Percentiles rank a stretch among this genome's conserved stretches.
Conservation (phyloP, 1,140 invertebrate genomes). For the Macrobrachium rosenbergii region DNA sequence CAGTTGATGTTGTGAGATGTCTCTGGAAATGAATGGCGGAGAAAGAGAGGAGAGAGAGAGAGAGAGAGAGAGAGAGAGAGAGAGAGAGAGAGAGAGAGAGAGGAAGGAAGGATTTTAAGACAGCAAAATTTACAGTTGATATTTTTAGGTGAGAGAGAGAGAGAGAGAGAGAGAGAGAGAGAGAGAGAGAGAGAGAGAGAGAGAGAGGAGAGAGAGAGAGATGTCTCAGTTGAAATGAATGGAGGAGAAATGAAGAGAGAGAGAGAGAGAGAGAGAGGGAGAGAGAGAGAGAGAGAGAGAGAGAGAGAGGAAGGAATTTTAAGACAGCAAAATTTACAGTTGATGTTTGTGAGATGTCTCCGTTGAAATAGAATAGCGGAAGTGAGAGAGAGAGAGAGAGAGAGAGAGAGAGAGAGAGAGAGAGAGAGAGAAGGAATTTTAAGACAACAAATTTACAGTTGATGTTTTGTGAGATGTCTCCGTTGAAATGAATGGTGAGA, state of each 20-base stretch:
- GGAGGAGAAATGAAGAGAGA: background rate
- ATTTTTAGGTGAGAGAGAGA: no score
- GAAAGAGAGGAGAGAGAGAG: slow-evolving; percentile 14
- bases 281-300: slow-evolving; percentile 21
- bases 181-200: background rate
- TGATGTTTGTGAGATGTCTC: no score
- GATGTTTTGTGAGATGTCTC: background rate
- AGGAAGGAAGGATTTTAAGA: no score
- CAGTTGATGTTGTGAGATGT: background rate
- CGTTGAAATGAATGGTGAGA: background rate
- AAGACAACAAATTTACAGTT: no score
- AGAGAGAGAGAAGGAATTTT: no score
- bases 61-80: slow-evolving; percentile 17
- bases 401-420: no score
- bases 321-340: no score
- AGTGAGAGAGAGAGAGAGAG: no score
- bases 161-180: background rate
- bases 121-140: no score
- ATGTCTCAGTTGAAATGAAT: no score
- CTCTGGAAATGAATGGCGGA: background rate
- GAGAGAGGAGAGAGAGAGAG: background rate
- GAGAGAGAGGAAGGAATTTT: slow-evolving; percentile 2
- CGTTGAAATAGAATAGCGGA: no score
- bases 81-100: slow-evolving; percentile 17
- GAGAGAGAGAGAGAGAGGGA: slow-evolving; percentile 8